phyloP scores from a whole-genome alignment of 2,888 invertebrate genomes.

The Helleia helle region DNA sequence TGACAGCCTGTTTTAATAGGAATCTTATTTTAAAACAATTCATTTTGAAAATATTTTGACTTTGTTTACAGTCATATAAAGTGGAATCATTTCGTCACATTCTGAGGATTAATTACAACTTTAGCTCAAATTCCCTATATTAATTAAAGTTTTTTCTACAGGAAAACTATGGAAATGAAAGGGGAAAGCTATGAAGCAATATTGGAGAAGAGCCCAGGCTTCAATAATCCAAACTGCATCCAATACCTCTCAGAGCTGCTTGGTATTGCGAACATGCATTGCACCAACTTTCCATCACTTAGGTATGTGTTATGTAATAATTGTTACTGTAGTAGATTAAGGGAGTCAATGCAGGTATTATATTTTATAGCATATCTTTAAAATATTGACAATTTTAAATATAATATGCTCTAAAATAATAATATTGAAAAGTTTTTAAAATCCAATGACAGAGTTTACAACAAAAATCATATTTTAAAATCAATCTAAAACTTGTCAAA shows the following conservation, averaged over 20 bases:
- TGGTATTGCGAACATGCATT: constrained; percentile 80
- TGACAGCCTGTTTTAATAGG: constrained; percentile 39
- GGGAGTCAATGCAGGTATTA: too few relatives aligned
- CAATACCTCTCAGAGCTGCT: constrained; percentile 85
- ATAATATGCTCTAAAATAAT: too few relatives aligned
- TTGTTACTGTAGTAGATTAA: too few relatives aligned
- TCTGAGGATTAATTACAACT: constrained; percentile 29
- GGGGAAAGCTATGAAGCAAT: constrained; percentile 86
- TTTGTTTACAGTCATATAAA: constrained; percentile 32
- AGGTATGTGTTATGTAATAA: constrained; percentile 66
- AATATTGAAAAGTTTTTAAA: too few relatives aligned
- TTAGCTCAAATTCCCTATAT: constrained; percentile 16
- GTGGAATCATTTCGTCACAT: constrained; percentile 35
- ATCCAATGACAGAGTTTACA: too few relatives aligned
- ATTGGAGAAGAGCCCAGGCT: constrained; percentile 87
- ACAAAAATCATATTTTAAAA: too few relatives aligned
- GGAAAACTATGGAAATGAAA: constrained; percentile 86
- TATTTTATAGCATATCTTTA: too few relatives aligned
- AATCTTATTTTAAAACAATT: constrained; percentile 33
- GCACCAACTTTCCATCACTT: constrained; percentile 79
- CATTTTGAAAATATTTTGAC: constrained; percentile 34
- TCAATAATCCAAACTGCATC: constrained; percentile 92
- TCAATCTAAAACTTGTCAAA: too few relatives aligned
- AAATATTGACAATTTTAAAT: too few relatives aligned
- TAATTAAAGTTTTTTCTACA: constrained; percentile 43